Percentiles rank a stretch among this genome's conserved stretches.
These are phyloP conservation scores for Crotalus viridis DNA, from an alignment of 2,113 vertebrate genomes.

Conservation along the genomic window DNA sequence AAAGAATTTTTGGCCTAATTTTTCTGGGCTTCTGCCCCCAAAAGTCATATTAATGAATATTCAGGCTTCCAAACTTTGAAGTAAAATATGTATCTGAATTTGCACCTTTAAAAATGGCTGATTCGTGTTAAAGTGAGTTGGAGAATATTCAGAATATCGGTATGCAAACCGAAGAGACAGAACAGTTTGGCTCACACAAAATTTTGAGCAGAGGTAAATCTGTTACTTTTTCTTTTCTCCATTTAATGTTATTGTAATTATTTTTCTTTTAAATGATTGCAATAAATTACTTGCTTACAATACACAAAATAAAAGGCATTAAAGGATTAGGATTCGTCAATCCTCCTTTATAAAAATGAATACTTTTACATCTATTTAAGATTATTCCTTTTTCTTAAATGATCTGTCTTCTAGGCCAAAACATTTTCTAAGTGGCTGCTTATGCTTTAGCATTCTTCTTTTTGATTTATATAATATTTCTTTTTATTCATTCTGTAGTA, in stretches of 20 bases:
- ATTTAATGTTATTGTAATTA: background rate
- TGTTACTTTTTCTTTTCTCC: background rate
- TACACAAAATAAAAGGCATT: background rate
- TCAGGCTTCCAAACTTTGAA: background rate
- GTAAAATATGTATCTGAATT: background rate
- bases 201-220: background rate
- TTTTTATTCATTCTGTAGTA: conserved; percentile 11
- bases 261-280: background rate
- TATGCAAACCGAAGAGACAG: background rate
- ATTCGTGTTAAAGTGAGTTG: background rate
- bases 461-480: background rate
- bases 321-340: background rate
- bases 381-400: background rate
- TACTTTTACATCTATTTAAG: background rate
- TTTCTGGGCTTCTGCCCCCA: background rate
- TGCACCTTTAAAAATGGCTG: background rate
- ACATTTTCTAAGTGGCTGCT: background rate
- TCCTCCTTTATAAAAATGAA: background rate
- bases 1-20: background rate
- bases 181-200: background rate
- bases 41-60: background rate
- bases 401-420: background rate
- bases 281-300: background rate
- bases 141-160: background rate
- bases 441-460: background rate